Base-by-base conservation (phyloP, 2,113 vertebrate genomes). In the Sander lucioperca region DNA sequence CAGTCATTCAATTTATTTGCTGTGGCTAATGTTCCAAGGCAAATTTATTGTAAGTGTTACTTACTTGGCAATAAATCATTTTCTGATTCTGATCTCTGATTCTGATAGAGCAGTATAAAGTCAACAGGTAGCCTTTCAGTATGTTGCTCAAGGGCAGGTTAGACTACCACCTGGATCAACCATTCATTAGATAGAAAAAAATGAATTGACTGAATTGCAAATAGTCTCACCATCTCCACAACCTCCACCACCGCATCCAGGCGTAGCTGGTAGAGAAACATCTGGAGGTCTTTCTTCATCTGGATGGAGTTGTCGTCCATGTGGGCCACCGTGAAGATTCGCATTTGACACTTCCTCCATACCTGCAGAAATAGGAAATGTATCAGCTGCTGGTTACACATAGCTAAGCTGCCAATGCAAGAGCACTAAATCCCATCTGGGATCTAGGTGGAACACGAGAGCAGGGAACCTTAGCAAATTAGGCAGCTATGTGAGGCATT, bases 261-360 rank as follows among this genome's bases (percentile, higher is more conserved):
- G 0, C 97, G 94, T 5, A 99, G 95, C 21, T 99, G 97, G 79
- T 99, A 99, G 3, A 99, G 90, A 88, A 99, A 98, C 92, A 95
- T 94, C 93, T 99, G 97, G 50, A 99, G 95, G 85, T 99, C 98
- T 76, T 98, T 99, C 92, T 99, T 99, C 98, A 99, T 99, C 93
- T 98, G 97, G 94, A 99, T 98, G 86, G 97, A 98, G 74, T 99
- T 99, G 90, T 99, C 98, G 19, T 98, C 96, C 95, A 97, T 96
- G 83, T 99, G 97, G 30, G 98, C 98, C 0, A 99, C 98, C 0
- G 97, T 98, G 91, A 99, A 99, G 88, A 99, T 97, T 30, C 98
- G 95, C 97, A 99, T 99, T 87, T 95, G 97, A 88, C 97, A 99
- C 84, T 97, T 98, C 84, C 95, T 96, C 98, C 98, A 99, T 33